Evolutionary conservation across 2,888 invertebrate genomes (phyloP).

Genomic region (Anthrax anthrax): DNA sequence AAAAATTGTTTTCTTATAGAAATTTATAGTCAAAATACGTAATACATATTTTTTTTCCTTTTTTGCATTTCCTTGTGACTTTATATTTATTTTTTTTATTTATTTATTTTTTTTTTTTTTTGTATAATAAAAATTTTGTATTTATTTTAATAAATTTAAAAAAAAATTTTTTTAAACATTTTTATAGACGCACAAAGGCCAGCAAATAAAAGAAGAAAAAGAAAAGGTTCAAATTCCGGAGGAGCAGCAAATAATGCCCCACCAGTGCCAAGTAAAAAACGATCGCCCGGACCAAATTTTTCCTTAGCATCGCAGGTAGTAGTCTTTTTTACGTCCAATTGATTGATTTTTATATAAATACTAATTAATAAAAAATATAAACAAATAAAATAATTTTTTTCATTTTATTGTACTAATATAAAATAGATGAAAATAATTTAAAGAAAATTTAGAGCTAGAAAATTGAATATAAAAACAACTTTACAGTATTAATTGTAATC

Average conservation of each 20-base stretch:
- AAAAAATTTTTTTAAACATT: constrained; percentile 18
- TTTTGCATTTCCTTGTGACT: no score
- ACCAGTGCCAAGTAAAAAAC: constrained; percentile 82
- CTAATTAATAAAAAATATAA: no score
- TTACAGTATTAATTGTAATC: no score
- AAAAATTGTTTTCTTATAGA: no score
- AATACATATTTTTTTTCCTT: no score
- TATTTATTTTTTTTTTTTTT: not conserved
- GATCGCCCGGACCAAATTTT: constrained; percentile 94
- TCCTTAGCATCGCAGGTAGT: constrained; percentile 83
- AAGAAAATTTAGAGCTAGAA: not conserved
- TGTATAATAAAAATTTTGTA: no score
- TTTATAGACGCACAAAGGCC: constrained; percentile 91
- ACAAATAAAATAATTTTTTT: no score
- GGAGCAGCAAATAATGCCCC: constrained; percentile 60
- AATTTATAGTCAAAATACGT: no score
- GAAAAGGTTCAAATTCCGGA: constrained; percentile 82
- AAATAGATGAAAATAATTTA: no score
- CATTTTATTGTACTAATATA: no score
- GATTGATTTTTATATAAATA: not conserved
- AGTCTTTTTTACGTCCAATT: constrained; percentile 13
- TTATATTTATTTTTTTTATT: not conserved
- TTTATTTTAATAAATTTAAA: no score
- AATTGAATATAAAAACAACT: no score
- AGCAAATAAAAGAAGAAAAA: constrained; percentile 89